Base-by-base conservation (phyloP, 2,888 invertebrate genomes). In the Stenodera caucasica region DNA sequence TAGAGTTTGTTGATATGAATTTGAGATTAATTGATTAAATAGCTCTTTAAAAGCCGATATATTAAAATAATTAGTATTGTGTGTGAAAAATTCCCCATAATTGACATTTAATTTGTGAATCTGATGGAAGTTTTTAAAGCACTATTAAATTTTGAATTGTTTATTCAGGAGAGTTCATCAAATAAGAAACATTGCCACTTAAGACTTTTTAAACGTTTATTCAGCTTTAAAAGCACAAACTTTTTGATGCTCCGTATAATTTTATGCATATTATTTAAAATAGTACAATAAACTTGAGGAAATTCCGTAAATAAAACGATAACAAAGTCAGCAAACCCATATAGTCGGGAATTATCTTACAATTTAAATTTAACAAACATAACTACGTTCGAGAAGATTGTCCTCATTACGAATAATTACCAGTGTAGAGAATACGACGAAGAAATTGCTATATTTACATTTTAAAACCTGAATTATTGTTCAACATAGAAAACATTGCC, bases 331-430 rank as follows among this genome's bases (percentile, higher is more conserved):
- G 40, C 40, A 40, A 18, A 40, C 40, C 18, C 40, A 40, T 40
- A 40, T 40, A 40, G 15, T 18, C 9, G 18, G 14, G 40, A 3
- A 40, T 40, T 40, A 40, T 40, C 40, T 15, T 40, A 11, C 18
- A 40, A 40, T 40, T 40, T 40, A 40, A 40, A 9, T 40, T 40
- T 18, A 40, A 40, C 40, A 18, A 40, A 40, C 18, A 18, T 18
- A 18, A 40, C 40, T 15, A 15, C 18, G 40, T 40, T 40, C 40
- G 18, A 18, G 40, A 18, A 40, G 18, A 40, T 40, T 40, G 40
- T 40, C 9, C 18, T 40, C 18, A 40, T 40, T 40, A 40, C 18
- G 40, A 40, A 40, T 40, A 40, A 40, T 40, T 40, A 40, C 40
- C 40, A 40, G 18, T 40, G 40, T 40, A 40, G 40, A 40, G 15